Percentiles rank a stretch among this genome's conserved stretches.
These are phyloP conservation scores for Netelia virgata DNA, from an alignment of 2,888 invertebrate species.

Conservation along the genomic window DNA sequence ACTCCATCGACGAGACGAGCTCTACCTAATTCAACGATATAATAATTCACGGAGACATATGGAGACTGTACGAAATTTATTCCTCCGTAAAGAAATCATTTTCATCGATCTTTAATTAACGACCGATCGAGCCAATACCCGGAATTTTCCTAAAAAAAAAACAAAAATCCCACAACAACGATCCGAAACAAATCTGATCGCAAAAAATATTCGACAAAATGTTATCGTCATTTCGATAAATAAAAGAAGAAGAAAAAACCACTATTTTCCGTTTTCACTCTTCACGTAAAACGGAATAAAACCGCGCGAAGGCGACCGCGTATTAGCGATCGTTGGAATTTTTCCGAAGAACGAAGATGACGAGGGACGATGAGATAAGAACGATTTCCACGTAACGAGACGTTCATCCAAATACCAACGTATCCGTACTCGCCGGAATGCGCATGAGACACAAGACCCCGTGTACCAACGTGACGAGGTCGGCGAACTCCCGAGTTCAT, in stretches of 20 bases:
- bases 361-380: background rate
- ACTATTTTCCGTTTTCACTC: too few relatives aligned
- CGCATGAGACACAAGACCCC: constrained; percentile 6
- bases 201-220: too few relatives aligned
- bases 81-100: background rate
- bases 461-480: constrained; percentile 45
- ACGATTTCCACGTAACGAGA: background rate
- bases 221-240: too few relatives aligned
- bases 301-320: too few relatives aligned
- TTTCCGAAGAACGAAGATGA: background rate
- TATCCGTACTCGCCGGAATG: background rate
- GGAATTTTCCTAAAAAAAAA: too few relatives aligned
- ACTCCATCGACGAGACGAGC: constrained; percentile 1
- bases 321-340: background rate
- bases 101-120: too few relatives aligned
- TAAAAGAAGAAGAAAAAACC: too few relatives aligned
- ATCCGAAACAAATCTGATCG: too few relatives aligned
- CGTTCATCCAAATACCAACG: background rate
- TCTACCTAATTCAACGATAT: constrained; percentile 12
- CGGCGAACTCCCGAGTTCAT: constrained; percentile 77
- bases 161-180: too few relatives aligned
- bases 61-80: background rate
- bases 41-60: constrained; percentile 6
- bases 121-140: too few relatives aligned
- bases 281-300: too few relatives aligned